phyloP scores from a whole-genome alignment of 2,113 vertebrate species.

The Brienomyrus brachyistius region DNA sequence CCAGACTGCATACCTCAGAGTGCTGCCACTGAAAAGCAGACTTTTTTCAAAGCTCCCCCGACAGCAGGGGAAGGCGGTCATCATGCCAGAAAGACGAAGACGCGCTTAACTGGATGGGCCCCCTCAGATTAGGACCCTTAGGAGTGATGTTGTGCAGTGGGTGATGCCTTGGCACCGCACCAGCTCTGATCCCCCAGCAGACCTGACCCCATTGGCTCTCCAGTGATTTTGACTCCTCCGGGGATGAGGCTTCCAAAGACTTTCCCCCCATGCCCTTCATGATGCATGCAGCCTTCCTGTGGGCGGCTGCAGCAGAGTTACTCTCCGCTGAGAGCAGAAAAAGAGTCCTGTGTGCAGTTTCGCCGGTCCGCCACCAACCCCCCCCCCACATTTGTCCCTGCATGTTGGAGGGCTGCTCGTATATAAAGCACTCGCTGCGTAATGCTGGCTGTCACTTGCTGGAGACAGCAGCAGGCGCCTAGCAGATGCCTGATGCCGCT shows the following conservation, averaged over 20 bases:
- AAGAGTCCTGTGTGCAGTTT: not conserved
- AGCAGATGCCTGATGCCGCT: not conserved
- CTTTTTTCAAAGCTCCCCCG: not conserved
- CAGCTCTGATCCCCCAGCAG: not conserved
- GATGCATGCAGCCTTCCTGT: not conserved
- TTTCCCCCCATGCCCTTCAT: not conserved
- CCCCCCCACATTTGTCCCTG: not conserved
- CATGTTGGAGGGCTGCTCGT: not conserved
- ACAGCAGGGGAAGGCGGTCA: not conserved
- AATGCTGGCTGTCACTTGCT: not conserved
- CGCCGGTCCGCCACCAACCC: not conserved
- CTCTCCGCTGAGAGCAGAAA: not conserved
- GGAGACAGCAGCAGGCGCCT: not conserved
- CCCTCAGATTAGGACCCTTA: not conserved
- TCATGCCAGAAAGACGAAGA: not conserved
- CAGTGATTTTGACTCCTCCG: not conserved
- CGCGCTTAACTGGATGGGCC: not conserved
- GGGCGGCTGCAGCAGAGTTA: not conserved
- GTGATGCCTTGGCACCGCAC: not conserved
- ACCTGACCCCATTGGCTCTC: not conserved
- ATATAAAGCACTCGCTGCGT: not conserved
- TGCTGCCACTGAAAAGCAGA: not conserved
- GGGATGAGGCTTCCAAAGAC: not conserved
- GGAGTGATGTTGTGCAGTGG: not conserved
- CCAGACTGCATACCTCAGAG: not conserved